A percentile compares a stretch with the other conserved stretches of the same genome.
These are phyloP conservation scores for Cranoglanis bouderius DNA, from an alignment of 2,113 vertebrate genomes.

Conservation along the genomic window DNA sequence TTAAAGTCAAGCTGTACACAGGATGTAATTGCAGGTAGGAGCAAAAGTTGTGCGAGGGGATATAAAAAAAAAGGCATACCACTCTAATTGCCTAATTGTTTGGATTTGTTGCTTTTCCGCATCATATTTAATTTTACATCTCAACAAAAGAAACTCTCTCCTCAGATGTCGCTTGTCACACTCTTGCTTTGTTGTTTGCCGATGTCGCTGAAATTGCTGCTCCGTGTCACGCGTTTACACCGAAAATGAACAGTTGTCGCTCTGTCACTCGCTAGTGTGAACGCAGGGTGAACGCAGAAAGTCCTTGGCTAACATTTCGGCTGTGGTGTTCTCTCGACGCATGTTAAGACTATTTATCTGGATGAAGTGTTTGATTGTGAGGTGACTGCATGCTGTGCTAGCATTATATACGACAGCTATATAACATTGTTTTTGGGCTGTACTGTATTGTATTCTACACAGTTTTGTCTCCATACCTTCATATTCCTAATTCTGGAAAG, in stretches of 20 bases:
- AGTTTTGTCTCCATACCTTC: neutral
- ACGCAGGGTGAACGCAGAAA: neutral
- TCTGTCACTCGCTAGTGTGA: neutral
- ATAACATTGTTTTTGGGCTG: too few species aligned
- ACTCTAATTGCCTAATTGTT: neutral
- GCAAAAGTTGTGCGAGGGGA: neutral
- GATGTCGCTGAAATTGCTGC: neutral
- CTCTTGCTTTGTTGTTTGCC: too few species aligned
- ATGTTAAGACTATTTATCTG: neutral
- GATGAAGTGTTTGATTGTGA: neutral
- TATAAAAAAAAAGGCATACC: neutral
- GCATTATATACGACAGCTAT: too few species aligned
- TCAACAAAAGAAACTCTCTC: neutral
- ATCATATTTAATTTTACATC: neutral
- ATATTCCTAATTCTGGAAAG: neutral
- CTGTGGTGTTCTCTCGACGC: neutral
- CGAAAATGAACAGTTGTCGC: neutral
- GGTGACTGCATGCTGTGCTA: neutral
- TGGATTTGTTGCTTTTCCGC: neutral
- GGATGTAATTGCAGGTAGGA: neutral
- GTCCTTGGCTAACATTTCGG: neutral
- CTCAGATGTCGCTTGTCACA: neutral
- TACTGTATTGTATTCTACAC: neutral
- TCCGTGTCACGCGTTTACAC: neutral
- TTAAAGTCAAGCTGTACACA: too few species aligned